Conservation (phyloP, 2,888 invertebrate genomes). For the Biston betularia region DNA sequence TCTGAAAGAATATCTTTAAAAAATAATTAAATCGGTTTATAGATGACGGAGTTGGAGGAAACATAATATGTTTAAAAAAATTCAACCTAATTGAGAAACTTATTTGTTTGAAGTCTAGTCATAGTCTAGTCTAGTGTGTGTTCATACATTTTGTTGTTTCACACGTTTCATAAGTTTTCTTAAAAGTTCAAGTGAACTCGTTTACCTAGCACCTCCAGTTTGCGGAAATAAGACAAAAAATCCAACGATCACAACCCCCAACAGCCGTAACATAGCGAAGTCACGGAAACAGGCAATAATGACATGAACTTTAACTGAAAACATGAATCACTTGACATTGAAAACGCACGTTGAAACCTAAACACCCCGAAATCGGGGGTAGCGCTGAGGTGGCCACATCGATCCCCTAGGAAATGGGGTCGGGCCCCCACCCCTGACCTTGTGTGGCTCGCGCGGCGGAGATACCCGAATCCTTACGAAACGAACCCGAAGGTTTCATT, state of each 20-base stretch:
- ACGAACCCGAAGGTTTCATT: constrained; percentile 72
- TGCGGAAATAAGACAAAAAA: constrained; percentile 30
- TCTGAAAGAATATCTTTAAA: too few relatives aligned
- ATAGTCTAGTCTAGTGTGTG: too few relatives aligned
- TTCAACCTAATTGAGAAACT: too few relatives aligned
- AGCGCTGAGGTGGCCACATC: constrained; percentile 77
- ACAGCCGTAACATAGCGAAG: constrained; percentile 56
- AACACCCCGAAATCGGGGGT: constrained; percentile 69
- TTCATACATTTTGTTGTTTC: too few relatives aligned
- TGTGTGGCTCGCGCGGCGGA: constrained; percentile 68
- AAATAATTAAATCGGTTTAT: too few relatives aligned
- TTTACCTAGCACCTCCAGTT: not conserved
- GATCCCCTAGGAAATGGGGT: constrained; percentile 81
- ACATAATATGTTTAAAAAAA: too few relatives aligned
- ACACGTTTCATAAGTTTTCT: too few relatives aligned
- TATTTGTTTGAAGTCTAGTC: too few relatives aligned
- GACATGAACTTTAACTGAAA: constrained; percentile 60
- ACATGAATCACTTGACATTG: constrained; percentile 83
- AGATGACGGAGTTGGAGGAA: too few relatives aligned
- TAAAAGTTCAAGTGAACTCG: too few relatives aligned
- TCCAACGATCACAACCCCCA: constrained; percentile 30
- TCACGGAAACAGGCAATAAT: constrained; percentile 74
- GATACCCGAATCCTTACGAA: constrained; percentile 70
- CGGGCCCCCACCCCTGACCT: constrained; percentile 71
- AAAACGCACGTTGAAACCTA: constrained; percentile 71